Conservation (phyloP, 37 sponge, comb jelly and placozoan genomes). For the Diacarnus erythraeanus region DNA sequence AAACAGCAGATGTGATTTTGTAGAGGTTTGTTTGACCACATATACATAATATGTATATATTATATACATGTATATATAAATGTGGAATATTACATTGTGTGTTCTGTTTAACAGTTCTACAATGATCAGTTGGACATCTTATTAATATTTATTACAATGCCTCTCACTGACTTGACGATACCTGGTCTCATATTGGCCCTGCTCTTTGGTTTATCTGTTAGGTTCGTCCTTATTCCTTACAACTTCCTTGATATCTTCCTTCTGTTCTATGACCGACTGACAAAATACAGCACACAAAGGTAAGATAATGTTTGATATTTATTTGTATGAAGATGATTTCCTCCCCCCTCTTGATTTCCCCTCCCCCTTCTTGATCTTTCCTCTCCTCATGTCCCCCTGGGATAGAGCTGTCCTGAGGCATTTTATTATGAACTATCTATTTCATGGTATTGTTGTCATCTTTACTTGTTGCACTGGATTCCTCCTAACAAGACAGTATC, state of each 20-base stretch:
- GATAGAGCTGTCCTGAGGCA: neutral
- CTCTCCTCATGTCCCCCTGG: neutral
- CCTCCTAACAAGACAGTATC: neutral
- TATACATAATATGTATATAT: too few species aligned
- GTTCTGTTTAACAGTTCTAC: conserved; percentile 9
- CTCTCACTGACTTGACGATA: conserved; percentile 3
- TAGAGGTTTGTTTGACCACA: too few species aligned
- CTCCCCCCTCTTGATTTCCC: too few species aligned
- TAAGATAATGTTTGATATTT: neutral
- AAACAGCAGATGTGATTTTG: conserved; percentile 23
- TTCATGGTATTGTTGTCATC: neutral
- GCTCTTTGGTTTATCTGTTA: neutral
- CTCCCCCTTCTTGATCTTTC: neutral
- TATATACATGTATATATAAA: too few species aligned
- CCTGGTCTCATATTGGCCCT: neutral
- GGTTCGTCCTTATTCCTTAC: neutral
- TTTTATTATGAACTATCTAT: neutral
- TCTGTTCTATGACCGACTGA: neutral
- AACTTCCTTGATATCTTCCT: conserved; percentile 16
- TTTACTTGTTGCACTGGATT: neutral
- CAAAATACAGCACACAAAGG: neutral
- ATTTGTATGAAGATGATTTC: neutral
- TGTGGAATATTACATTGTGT: too few species aligned
- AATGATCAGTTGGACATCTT: neutral
- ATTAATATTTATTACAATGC: conserved; percentile 20